Percentiles rank a stretch among this genome's conserved stretches.
These are phyloP conservation scores for Spizaetus ornatus DNA, from an alignment of 2,113 vertebrate genomes.

Conservation along the genomic window DNA sequence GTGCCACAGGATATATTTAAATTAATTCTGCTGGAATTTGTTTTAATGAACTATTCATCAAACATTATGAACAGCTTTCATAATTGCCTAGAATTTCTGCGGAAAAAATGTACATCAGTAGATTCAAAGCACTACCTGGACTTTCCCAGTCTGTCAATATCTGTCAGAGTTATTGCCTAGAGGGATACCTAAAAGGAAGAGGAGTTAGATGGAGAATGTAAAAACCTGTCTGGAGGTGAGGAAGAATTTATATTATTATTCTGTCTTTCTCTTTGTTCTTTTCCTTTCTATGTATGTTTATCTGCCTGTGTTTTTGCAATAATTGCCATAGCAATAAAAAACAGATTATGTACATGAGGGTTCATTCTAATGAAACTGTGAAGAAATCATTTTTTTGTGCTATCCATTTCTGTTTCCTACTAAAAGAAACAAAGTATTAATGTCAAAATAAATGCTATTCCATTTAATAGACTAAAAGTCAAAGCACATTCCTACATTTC, in stretches of 20 bases:
- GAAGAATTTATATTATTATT: background rate
- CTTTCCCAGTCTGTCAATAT: background rate
- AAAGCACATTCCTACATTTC: background rate
- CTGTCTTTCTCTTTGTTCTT: background rate
- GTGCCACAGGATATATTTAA: background rate
- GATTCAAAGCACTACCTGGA: background rate
- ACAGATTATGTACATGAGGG: background rate
- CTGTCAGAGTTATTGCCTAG: background rate
- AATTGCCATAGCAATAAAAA: background rate
- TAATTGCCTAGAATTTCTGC: background rate
- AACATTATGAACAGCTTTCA: background rate
- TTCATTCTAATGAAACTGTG: background rate
- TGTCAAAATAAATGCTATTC: background rate
- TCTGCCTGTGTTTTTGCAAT: background rate
- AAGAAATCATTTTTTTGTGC: background rate
- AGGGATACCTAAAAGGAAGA: background rate
- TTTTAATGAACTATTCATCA: constrained; percentile 18
- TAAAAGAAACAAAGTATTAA: background rate
- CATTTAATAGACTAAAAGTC: background rate
- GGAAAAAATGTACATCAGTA: background rate
- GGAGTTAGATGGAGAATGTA: background rate
- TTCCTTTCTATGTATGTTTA: background rate
- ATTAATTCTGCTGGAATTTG: background rate
- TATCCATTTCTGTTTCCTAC: background rate
- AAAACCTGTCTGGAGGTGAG: background rate